Evolutionary conservation across 2,888 invertebrate species (phyloP), one percentile per base, ranked within the genome.

Genomic region (Dichetophora obliterata): DNA sequence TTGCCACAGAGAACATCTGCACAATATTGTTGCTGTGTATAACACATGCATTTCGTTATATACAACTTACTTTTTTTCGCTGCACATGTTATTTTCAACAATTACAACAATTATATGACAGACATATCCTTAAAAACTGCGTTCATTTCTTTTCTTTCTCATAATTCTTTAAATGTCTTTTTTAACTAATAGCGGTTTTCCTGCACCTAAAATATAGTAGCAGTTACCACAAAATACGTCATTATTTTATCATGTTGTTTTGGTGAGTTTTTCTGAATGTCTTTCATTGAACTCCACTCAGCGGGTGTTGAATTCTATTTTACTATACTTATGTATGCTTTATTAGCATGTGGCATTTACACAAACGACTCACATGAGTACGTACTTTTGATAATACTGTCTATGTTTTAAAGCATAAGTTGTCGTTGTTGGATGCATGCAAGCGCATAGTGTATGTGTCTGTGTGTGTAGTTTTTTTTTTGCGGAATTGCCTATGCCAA

Each of bases 261-360:
- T 61, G 63, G 34, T 69, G 48, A 27, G 27, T 43, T 61, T 50
- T 50, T 48, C 43, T 59, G 16, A 31, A 19, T 65, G 65, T 52
- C 54, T 74, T 65, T 66, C 74, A 69, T 69, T 75, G 75, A 75
- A 75, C 63, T 70, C 69, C 63, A 50, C 76, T 71, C 76, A 71
- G 76, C 76, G 76, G 76, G 76, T 76, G 76, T 76, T 76, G 76
- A 31, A 50, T 76, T 63, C 31, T 69, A 61, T 61, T 70, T 27
- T 69, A 11, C 50, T 69, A n/a, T n/a, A n/a, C n/a, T n/a, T n/a
- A n/a, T n/a, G 59, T 75, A 61, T 31, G 27, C 48, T 57, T 37
- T 61, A 74, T 34, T 50, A 37, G 48, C 68, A 75, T 59, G 75
- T 75, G 68, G 37, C 75, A 52, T 57, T 69, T 69, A 48, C 75